phyloP scores from a whole-genome alignment of 2,113 vertebrate genomes.

The Danionella cerebrum region DNA sequence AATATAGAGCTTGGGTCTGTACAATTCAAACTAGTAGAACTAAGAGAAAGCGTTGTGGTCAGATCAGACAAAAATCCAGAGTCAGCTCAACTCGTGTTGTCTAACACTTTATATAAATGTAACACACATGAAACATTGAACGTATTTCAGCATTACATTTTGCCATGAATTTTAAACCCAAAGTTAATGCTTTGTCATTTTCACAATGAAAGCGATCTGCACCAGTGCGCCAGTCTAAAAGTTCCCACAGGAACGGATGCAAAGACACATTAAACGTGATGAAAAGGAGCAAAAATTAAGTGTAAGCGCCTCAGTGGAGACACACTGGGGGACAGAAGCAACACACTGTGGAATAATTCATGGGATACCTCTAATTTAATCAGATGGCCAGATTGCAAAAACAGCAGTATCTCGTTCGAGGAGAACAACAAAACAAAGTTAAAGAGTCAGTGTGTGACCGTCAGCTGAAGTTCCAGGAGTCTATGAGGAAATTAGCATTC shows the following conservation, averaged over 20 bases:
- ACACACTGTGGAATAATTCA: background rate
- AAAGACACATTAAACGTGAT: background rate
- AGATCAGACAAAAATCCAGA: too few relatives aligned
- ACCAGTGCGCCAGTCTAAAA: background rate
- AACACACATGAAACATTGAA: too few relatives aligned
- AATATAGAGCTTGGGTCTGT: too few relatives aligned
- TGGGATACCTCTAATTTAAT: background rate
- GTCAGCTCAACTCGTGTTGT: too few relatives aligned
- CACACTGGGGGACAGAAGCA: background rate
- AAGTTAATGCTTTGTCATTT: background rate
- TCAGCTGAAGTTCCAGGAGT: background rate
- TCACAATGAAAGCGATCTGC: background rate
- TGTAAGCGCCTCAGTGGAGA: background rate
- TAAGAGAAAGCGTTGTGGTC: too few relatives aligned
- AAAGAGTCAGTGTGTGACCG: background rate
- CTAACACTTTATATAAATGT: too few relatives aligned
- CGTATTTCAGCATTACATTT: background rate
- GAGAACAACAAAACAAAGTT: background rate
- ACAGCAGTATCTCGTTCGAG: background rate
- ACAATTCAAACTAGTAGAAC: too few relatives aligned
- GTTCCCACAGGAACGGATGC: background rate
- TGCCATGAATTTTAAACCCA: background rate
- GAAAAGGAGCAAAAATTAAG: background rate
- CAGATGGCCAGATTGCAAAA: background rate
- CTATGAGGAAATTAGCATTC: conserved; percentile 12